Base-by-base conservation (phyloP, 2,113 vertebrate genomes). In the Callaeas wilsoni region DNA sequence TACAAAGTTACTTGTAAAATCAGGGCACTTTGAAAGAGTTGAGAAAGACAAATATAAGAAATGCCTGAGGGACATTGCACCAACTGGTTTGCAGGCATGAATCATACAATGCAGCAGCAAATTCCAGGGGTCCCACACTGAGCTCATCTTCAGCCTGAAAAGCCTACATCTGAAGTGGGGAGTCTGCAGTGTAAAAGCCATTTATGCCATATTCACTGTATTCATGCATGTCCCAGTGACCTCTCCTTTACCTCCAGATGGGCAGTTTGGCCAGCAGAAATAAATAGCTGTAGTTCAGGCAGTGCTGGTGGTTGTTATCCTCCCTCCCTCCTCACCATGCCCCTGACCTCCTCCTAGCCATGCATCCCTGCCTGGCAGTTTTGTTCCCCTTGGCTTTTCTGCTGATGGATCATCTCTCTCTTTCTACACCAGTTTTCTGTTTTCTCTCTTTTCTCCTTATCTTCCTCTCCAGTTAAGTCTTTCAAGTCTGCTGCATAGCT, bases 361-460 rank as follows among this genome's bases (percentile, higher is more conserved):
- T 1, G 0, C 1, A 0, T 88, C 20, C 20, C 37, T 13, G 8
- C 17, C 42, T 39, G 47, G 39, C 13, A 42, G 25, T 25, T 47
- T 52, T 82, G 16, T 62, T 91, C 27, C 32, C 10, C 32, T 68
- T 50, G 59, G 4, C 64, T 81, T 18, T 84, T 81, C 71, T 70
- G 42, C 35, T 50, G 29, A 16, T 67, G 52, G 65, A 57, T 57
- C 32, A 56, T 7, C 39, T 59, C 26, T 65, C 17, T 62, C 29
- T 39, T 89, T 57, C 41, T 76, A 30, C 20, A 33, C 18, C 3
- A 2, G 17, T 75, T 64, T 53, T 22, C 46, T 77, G 12, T 20
- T 74, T 64, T 82, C 16, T 53, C 13, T 80, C 63, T 86, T 79
- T 69, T 25, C 33, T 75, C 37, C 15, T 71, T 59, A 29, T 82